Evolutionary conservation across 2,888 invertebrate genomes (phyloP), one percentile per base, ranked within the genome.

Genomic region (Petrolisthes manimaculis): DNA sequence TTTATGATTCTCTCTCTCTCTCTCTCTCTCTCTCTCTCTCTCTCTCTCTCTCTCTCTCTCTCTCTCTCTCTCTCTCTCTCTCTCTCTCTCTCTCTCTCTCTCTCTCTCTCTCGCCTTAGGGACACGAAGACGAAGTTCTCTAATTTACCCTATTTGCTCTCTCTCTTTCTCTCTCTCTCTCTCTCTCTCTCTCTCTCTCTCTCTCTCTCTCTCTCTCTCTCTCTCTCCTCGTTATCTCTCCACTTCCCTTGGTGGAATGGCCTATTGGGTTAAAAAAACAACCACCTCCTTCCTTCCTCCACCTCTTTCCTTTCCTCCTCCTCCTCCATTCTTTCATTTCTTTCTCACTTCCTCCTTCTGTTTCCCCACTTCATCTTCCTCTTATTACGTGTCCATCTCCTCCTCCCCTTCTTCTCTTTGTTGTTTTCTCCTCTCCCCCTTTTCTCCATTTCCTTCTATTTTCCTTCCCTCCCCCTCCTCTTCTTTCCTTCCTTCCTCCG

Each of bases 11-110:
- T 12, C 61, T 61, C 61, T 61, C 61, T 61, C 18, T 61, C 61
- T 61, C 61, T 18, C 18, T 61, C 61, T 61, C 82, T 82, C 82
- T 82, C 74, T 71, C 54, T 83, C 74, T 83, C 83, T 83, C 83
- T 83, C 74, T 83, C 83, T 83, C 83, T 83, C 74, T 83, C 83
- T 71, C 71, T 6, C n/a, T 71, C 71, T 18, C 71, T 71, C n/a
- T 71, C 71, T 71, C 71, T n/a, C n/a, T n/a, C 71, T 18, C n/a
- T 71, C 71, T 12, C n/a, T n/a, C 71, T 71, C n/a, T 71, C 71
- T 71, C 71, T 71, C 71, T 71, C 71, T 71, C n/a, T 71, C 71
- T n/a, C n/a, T 71, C n/a, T n/a, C 71, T 71, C 71, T n/a, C n/a
- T 71, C 71, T n/a, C n/a, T 71, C 71, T 12, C n/a, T 71, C 18